Conservation (phyloP, 2,113 vertebrate genomes). For the Cyrtonyx montezumae region DNA sequence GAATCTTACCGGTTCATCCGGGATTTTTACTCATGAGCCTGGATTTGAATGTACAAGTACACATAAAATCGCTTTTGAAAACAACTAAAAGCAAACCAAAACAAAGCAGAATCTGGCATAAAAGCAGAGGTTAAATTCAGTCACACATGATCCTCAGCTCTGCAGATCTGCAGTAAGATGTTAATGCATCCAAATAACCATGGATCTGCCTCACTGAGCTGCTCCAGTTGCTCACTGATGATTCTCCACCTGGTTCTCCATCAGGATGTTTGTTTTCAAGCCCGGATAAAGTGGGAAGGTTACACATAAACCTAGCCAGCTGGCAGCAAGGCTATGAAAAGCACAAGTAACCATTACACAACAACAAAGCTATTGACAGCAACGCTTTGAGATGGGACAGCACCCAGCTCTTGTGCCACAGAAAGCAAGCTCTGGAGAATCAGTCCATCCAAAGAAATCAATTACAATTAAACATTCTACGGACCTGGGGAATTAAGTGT, state of each 20-base stretch:
- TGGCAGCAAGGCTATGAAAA: not conserved
- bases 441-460: not conserved
- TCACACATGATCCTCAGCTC: not conserved
- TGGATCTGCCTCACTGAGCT: no score
- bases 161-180: not conserved
- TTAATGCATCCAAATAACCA: no score
- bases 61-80: not conserved
- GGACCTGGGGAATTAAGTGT: rapidly evolving
- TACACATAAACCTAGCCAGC: not conserved
- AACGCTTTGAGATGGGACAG: not conserved
- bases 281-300: not conserved
- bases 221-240: not conserved
- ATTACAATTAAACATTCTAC: not conserved
- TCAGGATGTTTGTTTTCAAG: not conserved
- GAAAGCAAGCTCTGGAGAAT: not conserved
- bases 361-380: not conserved
- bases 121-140: not conserved
- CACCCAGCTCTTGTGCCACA: not conserved
- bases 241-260: not conserved
- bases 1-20: no score
- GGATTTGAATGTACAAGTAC: not conserved
- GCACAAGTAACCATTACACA: not conserved
- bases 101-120: not conserved
- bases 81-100: not conserved
- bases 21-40: no score